Evolutionary conservation across 2,797 vertebrate species (phyloP).

Genomic region (Tokudaia muenninki): DNA sequence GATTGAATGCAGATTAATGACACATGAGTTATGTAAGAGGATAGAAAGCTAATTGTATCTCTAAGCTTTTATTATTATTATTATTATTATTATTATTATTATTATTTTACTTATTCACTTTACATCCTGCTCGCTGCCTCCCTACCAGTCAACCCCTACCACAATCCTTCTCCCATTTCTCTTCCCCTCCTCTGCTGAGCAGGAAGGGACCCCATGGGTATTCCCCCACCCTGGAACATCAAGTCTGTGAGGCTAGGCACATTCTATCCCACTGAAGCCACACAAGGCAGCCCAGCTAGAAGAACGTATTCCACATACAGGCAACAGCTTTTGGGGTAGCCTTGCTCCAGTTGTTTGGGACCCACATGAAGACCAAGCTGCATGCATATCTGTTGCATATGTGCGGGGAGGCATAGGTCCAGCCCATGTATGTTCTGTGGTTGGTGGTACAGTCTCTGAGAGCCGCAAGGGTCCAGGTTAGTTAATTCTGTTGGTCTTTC

Average conservation of each 20-base stretch:
- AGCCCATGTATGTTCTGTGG: not conserved
- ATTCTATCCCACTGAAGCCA: not conserved
- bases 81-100: not conserved
- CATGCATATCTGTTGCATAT: not conserved
- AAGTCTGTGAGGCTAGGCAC: not conserved
- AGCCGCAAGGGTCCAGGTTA: not conserved
- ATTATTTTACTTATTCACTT: not conserved
- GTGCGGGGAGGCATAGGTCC: not conserved
- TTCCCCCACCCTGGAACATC: not conserved
- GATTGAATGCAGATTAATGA: not conserved
- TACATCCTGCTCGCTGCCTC: not conserved
- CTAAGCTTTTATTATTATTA: not conserved
- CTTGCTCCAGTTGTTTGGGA: not conserved
- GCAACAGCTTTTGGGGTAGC: not conserved
- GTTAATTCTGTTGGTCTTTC: not conserved
- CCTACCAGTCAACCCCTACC: not conserved
- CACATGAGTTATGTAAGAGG: not conserved
- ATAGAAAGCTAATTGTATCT: not conserved
- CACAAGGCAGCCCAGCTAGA: not conserved
- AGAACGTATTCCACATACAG: not conserved
- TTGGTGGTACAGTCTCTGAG: not conserved
- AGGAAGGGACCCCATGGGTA: not conserved
- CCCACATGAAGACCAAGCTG: not conserved
- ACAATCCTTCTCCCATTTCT: not conserved
- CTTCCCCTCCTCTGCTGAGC: not conserved